Evolutionary conservation across 1,140 invertebrate species (phyloP), one percentile per base, ranked within the genome.

Genomic region (Idris sp.): DNA sequence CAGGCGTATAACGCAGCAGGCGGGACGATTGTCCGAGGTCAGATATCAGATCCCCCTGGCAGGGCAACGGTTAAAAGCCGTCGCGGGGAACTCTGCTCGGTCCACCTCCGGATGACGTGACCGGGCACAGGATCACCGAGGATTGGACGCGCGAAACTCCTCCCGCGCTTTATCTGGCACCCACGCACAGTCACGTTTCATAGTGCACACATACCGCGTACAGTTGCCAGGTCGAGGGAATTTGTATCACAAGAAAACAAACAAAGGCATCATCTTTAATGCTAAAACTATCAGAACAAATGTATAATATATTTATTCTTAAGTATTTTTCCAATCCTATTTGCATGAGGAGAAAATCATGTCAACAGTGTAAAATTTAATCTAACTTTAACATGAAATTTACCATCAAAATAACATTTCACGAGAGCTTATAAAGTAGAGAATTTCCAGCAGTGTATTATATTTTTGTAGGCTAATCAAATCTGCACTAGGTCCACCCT

Each of bases 61-160:
- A 58, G 31, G 22, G 48, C 41, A 56, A 48, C 67, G 56, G 46
- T 62, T 62, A 62, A 71, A 40, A 40, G 18, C 41, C 49, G 30
- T 51, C 44, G 64, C 49, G 41, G 31, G 16, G 53, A 68, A 58
- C 43, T n/a, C n/a, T 51, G 64, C 43, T 56, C 53, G 64, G 53
- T 69, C 65, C 65, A 69, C 54, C 65, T 69, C 65, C 65, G 65
- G 38, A 53, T 51, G 53, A 59, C 53, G 65, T 30, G 46, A 69
- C 62, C 62, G 77, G 76, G 62, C 76, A 76, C 62, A 83, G 82
- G 77, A 81, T 81, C 81, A 82, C 74, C 80, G 84, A 84, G 82
- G 86, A 86, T 86, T 86, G 86, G 86, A 84, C 80, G 81, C 82
- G 83, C 75, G 76, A 82, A 78, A 84, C 86, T 86, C 86, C 85